A percentile compares a stretch with the other conserved stretches of the same genome.
Evolutionary conservation across 1,140 invertebrate species (phyloP).

Genomic region (Zaprionus vittiger): DNA sequence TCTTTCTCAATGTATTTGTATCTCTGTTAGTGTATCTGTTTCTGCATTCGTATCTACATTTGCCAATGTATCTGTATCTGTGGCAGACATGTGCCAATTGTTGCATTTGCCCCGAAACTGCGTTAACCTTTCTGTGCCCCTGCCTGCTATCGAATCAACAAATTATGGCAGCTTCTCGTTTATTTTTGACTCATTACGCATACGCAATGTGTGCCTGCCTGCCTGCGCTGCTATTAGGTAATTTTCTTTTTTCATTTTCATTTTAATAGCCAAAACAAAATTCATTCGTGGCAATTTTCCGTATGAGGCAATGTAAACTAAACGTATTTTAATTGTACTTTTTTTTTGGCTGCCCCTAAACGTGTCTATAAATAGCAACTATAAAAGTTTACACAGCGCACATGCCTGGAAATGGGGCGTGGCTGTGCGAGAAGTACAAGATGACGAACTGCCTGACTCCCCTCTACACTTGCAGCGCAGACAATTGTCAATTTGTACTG

Average conservation of each 20-base stretch:
- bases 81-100: conserved; percentile 64
- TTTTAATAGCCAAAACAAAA: conserved; percentile 58
- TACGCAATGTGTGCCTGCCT: conserved; percentile 52
- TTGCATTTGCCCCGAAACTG: conserved; percentile 53
- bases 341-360: conserved; percentile 25
- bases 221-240: conserved; percentile 60
- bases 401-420: conserved; percentile 38
- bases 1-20: no score
- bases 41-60: not conserved
- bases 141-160: conserved; percentile 20
- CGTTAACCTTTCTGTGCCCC: conserved; percentile 42
- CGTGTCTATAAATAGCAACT: conserved; percentile 63
- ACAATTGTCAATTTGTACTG: conserved; percentile 35
- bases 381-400: conserved; percentile 45
- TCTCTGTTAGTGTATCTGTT: not conserved
- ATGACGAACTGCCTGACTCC: not conserved
- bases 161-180: conserved; percentile 53
- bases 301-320: conserved; percentile 65
- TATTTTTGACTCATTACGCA: conserved; percentile 80
- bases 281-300: conserved; percentile 27
- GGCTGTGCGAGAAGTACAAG: not conserved
- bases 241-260: conserved; percentile 54
- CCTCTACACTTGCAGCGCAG: conserved; percentile 8
- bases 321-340: conserved; percentile 75
- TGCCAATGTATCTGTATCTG: conserved; percentile 1